Evolutionary conservation across 2,888 invertebrate species (phyloP), one percentile per base, ranked within the genome.

Genomic region (Hirtodrosophila confusa): DNA sequence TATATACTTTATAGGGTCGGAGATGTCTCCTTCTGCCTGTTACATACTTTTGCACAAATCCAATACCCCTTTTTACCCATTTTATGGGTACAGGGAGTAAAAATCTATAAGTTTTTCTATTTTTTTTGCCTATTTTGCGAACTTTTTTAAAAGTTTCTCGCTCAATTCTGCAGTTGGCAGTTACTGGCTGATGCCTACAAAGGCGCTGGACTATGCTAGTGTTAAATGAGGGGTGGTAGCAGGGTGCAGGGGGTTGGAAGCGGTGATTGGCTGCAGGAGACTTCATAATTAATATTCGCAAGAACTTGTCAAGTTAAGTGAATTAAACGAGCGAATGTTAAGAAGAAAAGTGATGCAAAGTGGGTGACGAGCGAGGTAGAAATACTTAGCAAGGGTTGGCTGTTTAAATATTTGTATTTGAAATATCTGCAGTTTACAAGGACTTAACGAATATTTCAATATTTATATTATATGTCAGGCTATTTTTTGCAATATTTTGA

Each of bases 281-380:
- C 33, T 54, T 50, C 53, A 64, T 78, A 80, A 79, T 79, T 79
- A 84, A 84, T 72, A 80, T 63, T 62, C 65, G 11, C 56, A 53
- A 29, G 43, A 85, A 69, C 58, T 86, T 67, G 56, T 17, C 51
- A 6, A 45, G 45, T 43, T 53, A 77, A 87, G 74, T 87, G 62
- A 80, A 80, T 79, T 71, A 80, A 86, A 80, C 62, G 65, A 60
- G 56, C 39, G 51, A 47, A 50, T 39, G 43, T 57, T 51, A 24
- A 35, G 23, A n/a, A 54, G 27, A 35, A 17, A 43, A 56, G n/a
- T 24, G 0, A n/a, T 8, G n/a, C n/a, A n/a, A n/a, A n/a, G n/a
- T n/a, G n/a, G n/a, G n/a, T n/a, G n/a, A n/a, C n/a, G n/a, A n/a
- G n/a, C 10, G 1, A 9, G 23, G 4, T 6, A 27, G 6, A 27